A percentile compares a stretch with the other conserved stretches of the same genome.
Evolutionary conservation across 1,140 invertebrate species (phyloP).

Genomic region (Oedothorax gibbosus): DNA sequence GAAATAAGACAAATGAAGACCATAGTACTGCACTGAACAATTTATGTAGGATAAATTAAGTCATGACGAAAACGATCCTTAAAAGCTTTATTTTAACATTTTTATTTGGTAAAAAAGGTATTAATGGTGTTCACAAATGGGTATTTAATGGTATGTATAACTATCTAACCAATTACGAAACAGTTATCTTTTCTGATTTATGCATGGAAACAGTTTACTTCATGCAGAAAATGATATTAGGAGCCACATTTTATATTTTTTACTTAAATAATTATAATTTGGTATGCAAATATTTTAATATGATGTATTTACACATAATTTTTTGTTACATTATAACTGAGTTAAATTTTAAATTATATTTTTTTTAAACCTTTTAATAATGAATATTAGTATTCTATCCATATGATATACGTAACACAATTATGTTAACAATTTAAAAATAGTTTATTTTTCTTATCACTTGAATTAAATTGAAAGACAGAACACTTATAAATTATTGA

Average conservation of each 20-base stretch:
- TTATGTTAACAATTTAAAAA: no score
- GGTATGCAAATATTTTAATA: no score
- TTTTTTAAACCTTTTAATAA: no score
- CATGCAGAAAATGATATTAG: not conserved
- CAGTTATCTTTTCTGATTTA: not conserved
- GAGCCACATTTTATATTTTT: no score
- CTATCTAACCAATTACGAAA: not conserved
- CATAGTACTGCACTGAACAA: no score
- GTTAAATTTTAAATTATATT: no score
- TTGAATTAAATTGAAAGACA: not conserved
- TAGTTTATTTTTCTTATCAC: not conserved
- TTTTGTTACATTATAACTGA: no score
- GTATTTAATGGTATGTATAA: not conserved
- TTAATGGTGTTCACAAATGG: not conserved
- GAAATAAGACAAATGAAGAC: no score
- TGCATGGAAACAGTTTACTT: not conserved
- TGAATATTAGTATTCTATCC: no score
- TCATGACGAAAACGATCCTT: not conserved
- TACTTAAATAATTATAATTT: no score
- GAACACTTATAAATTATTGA: not conserved
- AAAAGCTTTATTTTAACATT: not conserved
- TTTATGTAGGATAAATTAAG: not conserved
- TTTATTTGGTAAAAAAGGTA: not conserved
- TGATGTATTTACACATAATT: no score
- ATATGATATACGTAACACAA: no score